Conservation (phyloP, 2,888 invertebrate genomes). For the Conus canariensis region DNA sequence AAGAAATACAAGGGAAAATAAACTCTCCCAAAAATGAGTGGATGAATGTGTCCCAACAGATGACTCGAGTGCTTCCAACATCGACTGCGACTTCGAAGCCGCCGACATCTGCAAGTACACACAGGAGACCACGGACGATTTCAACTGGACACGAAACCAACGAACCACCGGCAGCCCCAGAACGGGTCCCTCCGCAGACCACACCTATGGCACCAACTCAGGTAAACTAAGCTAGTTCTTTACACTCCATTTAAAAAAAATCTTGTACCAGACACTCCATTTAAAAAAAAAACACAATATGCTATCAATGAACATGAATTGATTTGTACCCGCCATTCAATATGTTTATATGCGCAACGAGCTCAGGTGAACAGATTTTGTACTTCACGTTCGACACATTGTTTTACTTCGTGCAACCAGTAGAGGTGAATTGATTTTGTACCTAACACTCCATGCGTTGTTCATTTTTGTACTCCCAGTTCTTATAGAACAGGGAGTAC, state of each 20-base stretch:
- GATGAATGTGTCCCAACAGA: not conserved
- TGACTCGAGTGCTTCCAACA: conserved; percentile 48
- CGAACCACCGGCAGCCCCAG: conserved; percentile 53
- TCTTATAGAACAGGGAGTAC: too few species aligned
- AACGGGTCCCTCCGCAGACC: conserved; percentile 78
- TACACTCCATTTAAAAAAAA: not conserved
- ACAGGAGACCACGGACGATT: conserved; percentile 64
- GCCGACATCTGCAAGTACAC: conserved; percentile 65
- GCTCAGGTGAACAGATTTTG: too few species aligned
- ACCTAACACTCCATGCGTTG: too few species aligned
- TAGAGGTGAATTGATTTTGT: too few species aligned
- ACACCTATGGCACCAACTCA: conserved; percentile 85
- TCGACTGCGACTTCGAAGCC: conserved; percentile 77
- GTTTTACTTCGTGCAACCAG: too few species aligned
- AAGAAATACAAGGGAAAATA: too few species aligned
- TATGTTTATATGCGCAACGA: too few species aligned
- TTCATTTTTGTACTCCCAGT: too few species aligned
- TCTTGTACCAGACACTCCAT: too few species aligned
- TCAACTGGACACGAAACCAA: conserved; percentile 66
- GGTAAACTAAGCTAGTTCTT: conserved; percentile 71
- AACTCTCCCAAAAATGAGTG: too few species aligned
- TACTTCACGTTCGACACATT: too few species aligned
- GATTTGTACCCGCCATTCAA: not conserved
- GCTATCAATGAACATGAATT: not conserved
- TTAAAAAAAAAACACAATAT: too few species aligned